Base-by-base conservation (phyloP, 2,797 vertebrate species). In the Alfaro cultratus region DNA sequence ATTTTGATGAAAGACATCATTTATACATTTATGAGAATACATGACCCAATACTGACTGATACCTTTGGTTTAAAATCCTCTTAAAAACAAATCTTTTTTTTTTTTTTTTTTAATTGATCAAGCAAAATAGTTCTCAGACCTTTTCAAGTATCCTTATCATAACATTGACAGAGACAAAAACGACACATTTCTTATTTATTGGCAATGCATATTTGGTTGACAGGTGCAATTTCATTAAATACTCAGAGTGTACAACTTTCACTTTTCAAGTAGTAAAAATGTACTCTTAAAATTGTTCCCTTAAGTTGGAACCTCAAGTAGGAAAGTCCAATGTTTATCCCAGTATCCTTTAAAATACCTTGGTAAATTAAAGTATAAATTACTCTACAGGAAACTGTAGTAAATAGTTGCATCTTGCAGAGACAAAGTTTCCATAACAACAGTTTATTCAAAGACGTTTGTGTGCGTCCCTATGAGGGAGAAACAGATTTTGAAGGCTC, bases 401-500 rank as follows among this genome's bases (percentile, higher is more conserved):
- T 26, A 45, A 39, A n/a, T 45, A 45, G 41, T 45, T 45, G 23
- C 68, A 13, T 43, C 26, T n/a, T 45, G 41, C n/a, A 43, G 41
- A n/a, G 9, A 43, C 11, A n/a, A 70, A 43, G 39, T 71, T 71
- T 71, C 68, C 68, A 71, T 70, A 70, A 70, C 39, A 70, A 70
- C 41, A 71, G 26, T 71, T 71, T 71, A 43, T 71, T 71, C 4
- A 45, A n/a, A 71, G 11, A 15, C 41, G 15, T 71, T 16, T 71
- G 23, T 71, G 41, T 60, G 55, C 2, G 8, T 39, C 62, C 26
- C 16, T 71, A 45, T 45, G n/a, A 45, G 68, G 26, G 39, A 43
- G 39, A 29, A 45, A 45, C 43, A 6, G 5, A 71, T 71, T 71
- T 43, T 16, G 23, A 10, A 45, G 39, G 26, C 26, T n/a, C 21